Evolutionary conservation across 2,113 vertebrate genomes (phyloP).

Genomic region (Pseudorasbora parva): DNA sequence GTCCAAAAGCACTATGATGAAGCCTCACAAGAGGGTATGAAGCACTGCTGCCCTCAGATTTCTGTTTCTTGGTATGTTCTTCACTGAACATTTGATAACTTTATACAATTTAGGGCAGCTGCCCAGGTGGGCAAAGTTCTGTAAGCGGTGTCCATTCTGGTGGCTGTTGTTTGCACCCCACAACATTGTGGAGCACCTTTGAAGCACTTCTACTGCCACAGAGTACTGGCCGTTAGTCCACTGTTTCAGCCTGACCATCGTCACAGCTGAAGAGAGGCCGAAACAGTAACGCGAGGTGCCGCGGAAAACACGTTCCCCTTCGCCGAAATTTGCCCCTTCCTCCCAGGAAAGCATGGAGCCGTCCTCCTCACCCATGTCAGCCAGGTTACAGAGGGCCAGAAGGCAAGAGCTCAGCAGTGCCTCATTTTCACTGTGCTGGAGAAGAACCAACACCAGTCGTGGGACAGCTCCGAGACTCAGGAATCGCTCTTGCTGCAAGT

Average conservation of each 20-base stretch:
- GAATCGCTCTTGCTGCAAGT: constrained; percentile 79
- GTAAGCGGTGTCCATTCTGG: constrained; percentile 49
- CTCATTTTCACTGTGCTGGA: constrained; percentile 74
- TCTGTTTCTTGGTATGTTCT: constrained; percentile 59
- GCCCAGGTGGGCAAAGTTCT: constrained; percentile 50
- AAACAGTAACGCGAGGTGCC: constrained; percentile 64
- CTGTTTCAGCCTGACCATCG: constrained; percentile 64
- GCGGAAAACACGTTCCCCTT: constrained; percentile 67
- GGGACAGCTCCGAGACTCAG: constrained; percentile 78
- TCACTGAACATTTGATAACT: constrained; percentile 62
- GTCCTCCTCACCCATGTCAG: constrained; percentile 78
- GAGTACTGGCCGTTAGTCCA: constrained; percentile 67
- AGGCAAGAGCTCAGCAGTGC: constrained; percentile 79
- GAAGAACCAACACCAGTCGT: constrained; percentile 77
- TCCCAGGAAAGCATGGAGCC: constrained; percentile 71
- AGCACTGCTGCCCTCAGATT: constrained; percentile 72
- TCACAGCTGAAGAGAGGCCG: constrained; percentile 67
- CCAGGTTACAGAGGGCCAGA: constrained; percentile 82
- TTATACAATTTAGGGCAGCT: constrained; percentile 64
- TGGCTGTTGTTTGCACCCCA: constrained; percentile 65
- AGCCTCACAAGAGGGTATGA: constrained; percentile 74
- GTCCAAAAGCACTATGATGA: background rate
- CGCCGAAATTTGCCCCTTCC: constrained; percentile 52
- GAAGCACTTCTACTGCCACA: constrained; percentile 71
- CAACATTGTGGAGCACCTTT: constrained; percentile 69